A percentile compares a stretch with the other conserved stretches of the same genome.
Evolutionary conservation across 1,140 invertebrate genomes (phyloP).

Genomic region (Frieseomelitta varia): DNA sequence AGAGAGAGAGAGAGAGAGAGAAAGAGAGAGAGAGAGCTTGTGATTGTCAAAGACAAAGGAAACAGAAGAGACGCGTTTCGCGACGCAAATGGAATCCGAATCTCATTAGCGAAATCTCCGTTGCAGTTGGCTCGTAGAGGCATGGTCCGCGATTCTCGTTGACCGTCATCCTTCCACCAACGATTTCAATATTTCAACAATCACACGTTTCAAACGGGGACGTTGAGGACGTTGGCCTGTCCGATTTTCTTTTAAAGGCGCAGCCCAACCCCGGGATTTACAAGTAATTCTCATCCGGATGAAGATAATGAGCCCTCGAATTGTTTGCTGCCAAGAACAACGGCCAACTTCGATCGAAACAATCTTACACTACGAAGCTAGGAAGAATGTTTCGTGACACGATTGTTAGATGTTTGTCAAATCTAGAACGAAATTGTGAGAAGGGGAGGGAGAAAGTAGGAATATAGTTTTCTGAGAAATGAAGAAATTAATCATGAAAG

Average conservation of each 20-base stretch:
- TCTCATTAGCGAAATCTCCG: conserved; percentile 34
- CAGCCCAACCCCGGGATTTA: conserved; percentile 1
- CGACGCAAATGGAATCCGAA: conserved; percentile 17
- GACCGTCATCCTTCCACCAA: not conserved
- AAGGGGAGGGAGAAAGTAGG: not conserved
- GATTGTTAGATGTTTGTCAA: too few relatives aligned
- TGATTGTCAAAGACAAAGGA: too few relatives aligned
- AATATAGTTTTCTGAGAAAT: too few relatives aligned
- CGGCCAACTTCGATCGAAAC: not conserved
- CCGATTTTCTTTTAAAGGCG: conserved; percentile 1
- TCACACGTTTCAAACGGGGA: conserved; percentile 23
- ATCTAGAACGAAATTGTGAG: not conserved
- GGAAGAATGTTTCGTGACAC: not conserved
- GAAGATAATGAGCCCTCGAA: conserved; percentile 7
- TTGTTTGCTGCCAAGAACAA: not conserved
- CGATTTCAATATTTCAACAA: not conserved
- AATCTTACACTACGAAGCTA: not conserved
- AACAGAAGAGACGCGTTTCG: not conserved
- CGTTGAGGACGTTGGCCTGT: not conserved
- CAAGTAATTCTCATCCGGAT: conserved; percentile 4
- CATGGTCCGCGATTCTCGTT: not conserved
- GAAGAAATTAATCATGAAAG: too few relatives aligned
- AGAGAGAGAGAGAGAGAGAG: not conserved
- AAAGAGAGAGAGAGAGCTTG: too few relatives aligned
- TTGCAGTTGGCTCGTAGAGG: not conserved